Evolutionary conservation across 1,140 invertebrate species (phyloP).

Genomic region (Diabrotica undecimpunctata): DNA sequence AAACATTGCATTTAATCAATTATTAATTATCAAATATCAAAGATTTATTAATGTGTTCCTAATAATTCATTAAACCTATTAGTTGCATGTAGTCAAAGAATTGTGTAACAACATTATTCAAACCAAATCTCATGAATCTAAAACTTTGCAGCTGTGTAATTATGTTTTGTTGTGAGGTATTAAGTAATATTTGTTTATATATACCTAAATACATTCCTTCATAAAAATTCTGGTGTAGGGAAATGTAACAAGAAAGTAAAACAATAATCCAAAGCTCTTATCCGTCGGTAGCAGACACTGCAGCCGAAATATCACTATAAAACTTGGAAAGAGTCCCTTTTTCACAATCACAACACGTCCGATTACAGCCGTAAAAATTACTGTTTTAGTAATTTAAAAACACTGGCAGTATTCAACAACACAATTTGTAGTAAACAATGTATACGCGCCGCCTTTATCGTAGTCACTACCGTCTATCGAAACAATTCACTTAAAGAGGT

Average conservation of each 20-base stretch:
- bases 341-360: not conserved
- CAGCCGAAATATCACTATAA: not conserved
- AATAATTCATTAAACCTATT: no score
- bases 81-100: no score
- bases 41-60: no score
- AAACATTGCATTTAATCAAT: no score
- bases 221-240: not conserved
- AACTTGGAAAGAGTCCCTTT: not conserved
- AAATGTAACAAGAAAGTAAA: not conserved
- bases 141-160: no score
- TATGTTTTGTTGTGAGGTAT: no score
- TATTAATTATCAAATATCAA: no score
- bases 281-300: conserved; percentile 3
- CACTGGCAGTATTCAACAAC: not conserved
- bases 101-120: no score
- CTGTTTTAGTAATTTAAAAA: not conserved
- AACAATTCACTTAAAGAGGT: not conserved
- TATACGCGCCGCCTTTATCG: not conserved
- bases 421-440: conserved; percentile 26
- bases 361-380: not conserved
- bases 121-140: no score
- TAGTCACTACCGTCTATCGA: not conserved
- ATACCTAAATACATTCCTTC: conserved; percentile 14
- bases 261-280: conserved; percentile 8
- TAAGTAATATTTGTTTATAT: not conserved